phyloP scores from a whole-genome alignment of 2,113 vertebrate species.

The Hippocampus zosterae region DNA sequence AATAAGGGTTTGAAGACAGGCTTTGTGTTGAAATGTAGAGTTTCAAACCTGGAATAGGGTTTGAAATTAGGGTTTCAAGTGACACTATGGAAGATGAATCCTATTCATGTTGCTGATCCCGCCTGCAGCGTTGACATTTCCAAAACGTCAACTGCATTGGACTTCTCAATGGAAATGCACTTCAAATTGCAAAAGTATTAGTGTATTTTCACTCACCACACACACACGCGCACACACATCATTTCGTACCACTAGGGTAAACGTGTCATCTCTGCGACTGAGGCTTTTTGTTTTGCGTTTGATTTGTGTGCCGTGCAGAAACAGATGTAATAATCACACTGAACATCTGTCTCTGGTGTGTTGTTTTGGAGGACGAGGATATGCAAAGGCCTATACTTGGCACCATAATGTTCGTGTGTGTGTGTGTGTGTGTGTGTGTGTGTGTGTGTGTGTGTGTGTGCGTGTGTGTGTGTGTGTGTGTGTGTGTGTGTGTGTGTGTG shows the following conservation, averaged over 20 bases:
- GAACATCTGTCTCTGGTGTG: constrained; percentile 65
- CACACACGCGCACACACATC: constrained; percentile 37
- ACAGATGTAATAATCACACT: constrained; percentile 66
- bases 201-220: not conserved
- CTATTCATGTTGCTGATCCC: no score
- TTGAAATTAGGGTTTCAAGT: not conserved
- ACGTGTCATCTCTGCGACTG: constrained; percentile 34
- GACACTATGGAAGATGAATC: no score
- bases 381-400: constrained; percentile 54
- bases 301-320: constrained; percentile 41
- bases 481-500: constrained; percentile 20
- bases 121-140: not conserved
- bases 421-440: constrained; percentile 11
- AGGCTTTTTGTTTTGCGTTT: constrained; percentile 17
- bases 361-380: constrained; percentile 29
- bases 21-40: no score
- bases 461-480: constrained; percentile 11
- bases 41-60: no score
- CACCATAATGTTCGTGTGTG: constrained; percentile 24
- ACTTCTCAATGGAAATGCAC: not conserved
- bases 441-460: constrained; percentile 6
- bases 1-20: no score
- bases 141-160: not conserved
- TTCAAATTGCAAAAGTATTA: not conserved
- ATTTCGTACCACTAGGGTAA: constrained; percentile 45